Evolutionary conservation across 1,140 invertebrate species (phyloP), one percentile per base, ranked within the genome.

Genomic region (Platyscapa corneri): DNA sequence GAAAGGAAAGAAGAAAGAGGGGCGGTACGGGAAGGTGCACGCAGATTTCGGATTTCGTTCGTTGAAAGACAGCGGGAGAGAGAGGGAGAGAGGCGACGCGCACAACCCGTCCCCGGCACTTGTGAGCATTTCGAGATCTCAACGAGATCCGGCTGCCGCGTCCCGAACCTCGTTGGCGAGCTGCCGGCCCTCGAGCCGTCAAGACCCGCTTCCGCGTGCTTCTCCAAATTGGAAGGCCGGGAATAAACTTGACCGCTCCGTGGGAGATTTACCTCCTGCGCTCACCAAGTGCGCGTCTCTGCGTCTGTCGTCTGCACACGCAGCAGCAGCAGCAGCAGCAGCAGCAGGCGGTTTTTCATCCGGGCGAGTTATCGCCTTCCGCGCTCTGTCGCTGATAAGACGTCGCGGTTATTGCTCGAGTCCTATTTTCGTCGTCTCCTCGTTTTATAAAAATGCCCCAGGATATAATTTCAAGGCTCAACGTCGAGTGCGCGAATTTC

Each of bases 41-140:
- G 23, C 18, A 49, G 27, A 82, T 64, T 30, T n/a, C 34, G 34
- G 16, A 5, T n/a, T n/a, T 16, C 1, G 8, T 70, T 70, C 34
- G 6, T 20, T 37, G 37, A 34, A 67, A 34, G 30, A 10, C 12
- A 32, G 64, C 8, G 7, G 16, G 83, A 77, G 86, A 87, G 86
- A 72, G 76, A 87, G 83, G 72, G 81, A 87, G 87, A 7, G 20
- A 39, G 18, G 80, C 30, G 32, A 10, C 76, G 27, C 23, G 86
- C 3, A 27, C 56, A 23, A 5, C 56, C 10, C 56, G 84, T 82
- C 65, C 84, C 88, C 74, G 76, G 79, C 84, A 87, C 86, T 46
- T 89, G 89, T 89, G 89, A 89, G 88, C 72, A 85, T 84, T 88
- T 86, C 74, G 84, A 82, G 80, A 53, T 60, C 67, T 42, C 34